Evolutionary conservation across 2,797 vertebrate species (phyloP).

Genomic region (Cossypha heuglini): DNA sequence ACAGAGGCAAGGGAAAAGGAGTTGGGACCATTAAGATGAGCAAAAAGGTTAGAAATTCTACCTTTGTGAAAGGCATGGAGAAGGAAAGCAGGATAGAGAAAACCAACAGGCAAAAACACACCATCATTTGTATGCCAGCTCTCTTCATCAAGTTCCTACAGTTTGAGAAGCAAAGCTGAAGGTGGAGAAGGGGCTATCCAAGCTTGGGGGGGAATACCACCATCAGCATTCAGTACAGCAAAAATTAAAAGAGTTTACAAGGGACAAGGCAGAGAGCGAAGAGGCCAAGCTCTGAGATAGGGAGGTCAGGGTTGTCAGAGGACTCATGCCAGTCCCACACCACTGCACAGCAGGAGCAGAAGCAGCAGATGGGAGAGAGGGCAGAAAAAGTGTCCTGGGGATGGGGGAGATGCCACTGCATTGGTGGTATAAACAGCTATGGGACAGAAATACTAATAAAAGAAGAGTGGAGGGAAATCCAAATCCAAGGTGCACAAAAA

Average conservation of each 20-base stretch:
- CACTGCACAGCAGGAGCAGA: not conserved
- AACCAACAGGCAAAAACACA: not conserved
- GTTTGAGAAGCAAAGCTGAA: not conserved
- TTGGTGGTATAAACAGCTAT: not conserved
- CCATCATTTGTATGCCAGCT: not conserved
- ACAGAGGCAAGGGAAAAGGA: not conserved
- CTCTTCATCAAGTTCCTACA: not conserved
- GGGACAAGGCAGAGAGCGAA: not conserved
- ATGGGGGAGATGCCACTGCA: not conserved
- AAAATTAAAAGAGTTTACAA: not conserved
- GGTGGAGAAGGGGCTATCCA: not conserved
- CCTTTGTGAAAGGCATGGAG: not conserved
- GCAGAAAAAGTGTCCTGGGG: not conserved
- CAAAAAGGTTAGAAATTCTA: not conserved
- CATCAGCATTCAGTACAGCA: not conserved
- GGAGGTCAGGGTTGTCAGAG: rapidly evolving
- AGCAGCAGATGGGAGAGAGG: not conserved
- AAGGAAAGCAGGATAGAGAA: not conserved
- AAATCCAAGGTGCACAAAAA: not conserved
- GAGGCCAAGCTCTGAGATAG: rapidly evolving
- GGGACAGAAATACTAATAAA: not conserved
- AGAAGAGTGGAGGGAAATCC: not conserved
- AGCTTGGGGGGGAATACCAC: not conserved
- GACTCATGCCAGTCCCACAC: rapidly evolving
- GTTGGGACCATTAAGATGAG: not conserved